Evolutionary conservation across 2,797 vertebrate species (phyloP).

Genomic region (Brachymystax lenok): DNA sequence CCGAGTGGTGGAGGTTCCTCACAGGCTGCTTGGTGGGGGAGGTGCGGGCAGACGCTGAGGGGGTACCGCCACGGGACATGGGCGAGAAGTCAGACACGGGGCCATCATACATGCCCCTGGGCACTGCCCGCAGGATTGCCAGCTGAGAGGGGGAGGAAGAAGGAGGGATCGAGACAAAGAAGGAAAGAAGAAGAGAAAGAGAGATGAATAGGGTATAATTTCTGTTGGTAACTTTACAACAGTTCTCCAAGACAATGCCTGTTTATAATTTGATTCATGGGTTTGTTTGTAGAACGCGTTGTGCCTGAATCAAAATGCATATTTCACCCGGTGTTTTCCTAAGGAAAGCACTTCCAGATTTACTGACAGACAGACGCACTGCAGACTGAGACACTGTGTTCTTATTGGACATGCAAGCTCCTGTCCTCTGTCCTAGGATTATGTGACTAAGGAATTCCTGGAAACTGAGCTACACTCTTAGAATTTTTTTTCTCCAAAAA

Average conservation of each 20-base stretch:
- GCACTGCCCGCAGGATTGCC: slow-evolving; percentile 90
- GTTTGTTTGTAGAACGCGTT: slow-evolving; percentile 38
- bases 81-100: slow-evolving; percentile 92
- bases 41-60: slow-evolving; percentile 86
- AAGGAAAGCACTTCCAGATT: slow-evolving; percentile 45
- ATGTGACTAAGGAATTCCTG: slow-evolving; percentile 47
- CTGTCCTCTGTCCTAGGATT: slow-evolving; percentile 30
- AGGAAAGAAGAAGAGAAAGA: neutral
- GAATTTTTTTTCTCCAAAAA: too few species aligned
- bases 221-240: neutral
- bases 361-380: neutral
- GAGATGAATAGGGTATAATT: neutral
- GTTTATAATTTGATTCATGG: slow-evolving; percentile 37
- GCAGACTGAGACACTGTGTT: slow-evolving; percentile 20
- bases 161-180: neutral
- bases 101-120: slow-evolving; percentile 94
- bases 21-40: slow-evolving; percentile 91
- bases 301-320: slow-evolving; percentile 38
- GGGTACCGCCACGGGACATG: slow-evolving; percentile 90
- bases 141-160: slow-evolving; percentile 70
- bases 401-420: slow-evolving; percentile 20
- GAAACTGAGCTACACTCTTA: slow-evolving; percentile 20
- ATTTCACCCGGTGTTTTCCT: slow-evolving; percentile 31
- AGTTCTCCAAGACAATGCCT: slow-evolving; percentile 21
- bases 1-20: slow-evolving; percentile 96